These are phyloP conservation scores for Halichondria panicea DNA, from an alignment of 37 sponge, comb jelly and placozoan species.

Conservation along the genomic window DNA sequence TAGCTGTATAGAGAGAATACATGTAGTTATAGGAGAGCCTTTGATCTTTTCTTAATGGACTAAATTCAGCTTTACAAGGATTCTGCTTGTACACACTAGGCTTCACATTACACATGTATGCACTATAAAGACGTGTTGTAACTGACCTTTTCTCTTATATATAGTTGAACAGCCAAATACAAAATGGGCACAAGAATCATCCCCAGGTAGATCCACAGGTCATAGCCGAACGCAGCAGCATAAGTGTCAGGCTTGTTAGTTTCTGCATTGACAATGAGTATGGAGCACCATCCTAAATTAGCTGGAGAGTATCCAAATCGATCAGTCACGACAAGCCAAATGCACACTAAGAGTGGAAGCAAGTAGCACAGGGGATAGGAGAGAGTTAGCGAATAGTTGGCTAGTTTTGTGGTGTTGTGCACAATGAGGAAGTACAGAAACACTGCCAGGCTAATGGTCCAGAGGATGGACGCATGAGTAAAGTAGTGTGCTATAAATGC, in stretches of 20 bases:
- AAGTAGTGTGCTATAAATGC: constrained; percentile 51
- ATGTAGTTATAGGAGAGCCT: not conserved
- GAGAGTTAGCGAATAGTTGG: not conserved
- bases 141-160: constrained; percentile 52
- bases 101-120: too few relatives aligned
- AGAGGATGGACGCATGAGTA: constrained; percentile 42
- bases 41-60: too few relatives aligned
- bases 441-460: constrained; percentile 49
- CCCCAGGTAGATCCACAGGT: constrained; percentile 69
- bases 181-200: constrained; percentile 58
- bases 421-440: constrained; percentile 47
- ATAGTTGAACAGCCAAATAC: constrained; percentile 43
- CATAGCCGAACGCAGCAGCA: constrained; percentile 52
- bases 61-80: too few relatives aligned
- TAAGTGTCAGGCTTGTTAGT: constrained; percentile 2
- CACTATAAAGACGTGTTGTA: too few relatives aligned
- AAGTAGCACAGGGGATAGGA: constrained; percentile 38
- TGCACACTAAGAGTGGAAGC: constrained; percentile 13
- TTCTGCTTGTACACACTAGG: too few relatives aligned
- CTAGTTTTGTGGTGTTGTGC: constrained; percentile 3
- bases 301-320: constrained; percentile 44
- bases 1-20: not conserved
- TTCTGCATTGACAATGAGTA: constrained; percentile 31
- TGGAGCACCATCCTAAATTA: constrained; percentile 74
- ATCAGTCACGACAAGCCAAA: constrained; percentile 38